phyloP scores from a whole-genome alignment of 2,888 invertebrate species.

The Chrysodeixis includens region DNA sequence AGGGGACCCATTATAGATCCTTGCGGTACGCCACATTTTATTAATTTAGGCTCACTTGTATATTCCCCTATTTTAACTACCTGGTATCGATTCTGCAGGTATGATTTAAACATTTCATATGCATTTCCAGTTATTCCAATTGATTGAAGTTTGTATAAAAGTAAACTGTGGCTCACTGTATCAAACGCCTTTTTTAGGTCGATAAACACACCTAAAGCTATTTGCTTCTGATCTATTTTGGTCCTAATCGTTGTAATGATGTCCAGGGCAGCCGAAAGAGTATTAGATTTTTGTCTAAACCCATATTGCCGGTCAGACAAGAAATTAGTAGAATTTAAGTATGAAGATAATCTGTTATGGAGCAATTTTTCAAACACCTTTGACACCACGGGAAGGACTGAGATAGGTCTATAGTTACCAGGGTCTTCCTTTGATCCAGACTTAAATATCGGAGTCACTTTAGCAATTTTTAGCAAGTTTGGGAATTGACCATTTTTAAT shows the following conservation, averaged over 20 bases:
- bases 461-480: neutral
- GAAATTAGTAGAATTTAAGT: slow-evolving; percentile 9
- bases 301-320: slow-evolving; percentile 27
- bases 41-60: neutral
- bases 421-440: neutral
- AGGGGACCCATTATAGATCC: neutral
- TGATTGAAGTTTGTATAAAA: slow-evolving; percentile 9
- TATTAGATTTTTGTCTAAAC: slow-evolving; percentile 29
- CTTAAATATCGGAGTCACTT: neutral
- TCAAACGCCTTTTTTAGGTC: slow-evolving; percentile 16
- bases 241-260: slow-evolving; percentile 22
- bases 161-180: slow-evolving; percentile 15
- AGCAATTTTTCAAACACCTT: neutral
- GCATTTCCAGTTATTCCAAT: slow-evolving; percentile 8
- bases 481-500: neutral
- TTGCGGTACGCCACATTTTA: neutral
- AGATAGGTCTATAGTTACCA: neutral
- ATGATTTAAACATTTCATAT: neutral
- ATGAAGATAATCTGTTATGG: neutral
- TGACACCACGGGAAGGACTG: neutral
- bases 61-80: slow-evolving; percentile 8
- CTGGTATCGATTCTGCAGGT: neutral
- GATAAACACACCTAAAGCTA: slow-evolving; percentile 29
- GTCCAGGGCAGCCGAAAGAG: slow-evolving; percentile 29
- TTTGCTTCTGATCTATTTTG: slow-evolving; percentile 27